Percentiles rank a stretch among this genome's conserved stretches.
Evolutionary conservation across 2,113 vertebrate genomes (phyloP).

Genomic region (Sitta europaea): DNA sequence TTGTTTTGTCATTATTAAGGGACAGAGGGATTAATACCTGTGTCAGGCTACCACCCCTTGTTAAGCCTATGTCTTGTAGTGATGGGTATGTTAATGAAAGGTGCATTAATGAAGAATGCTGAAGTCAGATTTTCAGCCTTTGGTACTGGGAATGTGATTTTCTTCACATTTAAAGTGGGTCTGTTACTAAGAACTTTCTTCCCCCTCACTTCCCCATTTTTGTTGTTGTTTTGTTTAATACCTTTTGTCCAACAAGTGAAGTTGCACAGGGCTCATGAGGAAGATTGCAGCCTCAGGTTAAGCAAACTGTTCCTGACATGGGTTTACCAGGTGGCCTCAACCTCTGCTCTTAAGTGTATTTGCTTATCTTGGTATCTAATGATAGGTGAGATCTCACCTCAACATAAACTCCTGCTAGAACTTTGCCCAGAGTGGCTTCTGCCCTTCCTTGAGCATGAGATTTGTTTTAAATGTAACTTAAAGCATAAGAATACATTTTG

Average conservation of each 20-base stretch:
- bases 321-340: background rate
- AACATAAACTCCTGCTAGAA: background rate
- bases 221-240: background rate
- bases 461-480: background rate
- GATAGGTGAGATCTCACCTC: background rate
- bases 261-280: background rate
- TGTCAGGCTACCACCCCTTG: background rate
- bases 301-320: background rate
- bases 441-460: background rate
- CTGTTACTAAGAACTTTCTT: background rate
- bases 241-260: background rate
- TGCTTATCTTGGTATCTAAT: background rate
- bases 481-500: background rate
- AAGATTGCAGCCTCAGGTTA: background rate
- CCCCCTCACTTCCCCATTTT: fast-evolving
- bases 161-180: background rate
- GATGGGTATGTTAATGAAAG: background rate
- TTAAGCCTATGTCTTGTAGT: background rate
- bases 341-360: background rate
- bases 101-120: background rate
- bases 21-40: background rate
- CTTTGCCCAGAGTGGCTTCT: background rate
- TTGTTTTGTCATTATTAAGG: background rate
- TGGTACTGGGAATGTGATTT: background rate
- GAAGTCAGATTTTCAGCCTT: background rate